Evolutionary conservation across 2,888 invertebrate genomes (phyloP).

Genomic region (Ellobium chinense): DNA sequence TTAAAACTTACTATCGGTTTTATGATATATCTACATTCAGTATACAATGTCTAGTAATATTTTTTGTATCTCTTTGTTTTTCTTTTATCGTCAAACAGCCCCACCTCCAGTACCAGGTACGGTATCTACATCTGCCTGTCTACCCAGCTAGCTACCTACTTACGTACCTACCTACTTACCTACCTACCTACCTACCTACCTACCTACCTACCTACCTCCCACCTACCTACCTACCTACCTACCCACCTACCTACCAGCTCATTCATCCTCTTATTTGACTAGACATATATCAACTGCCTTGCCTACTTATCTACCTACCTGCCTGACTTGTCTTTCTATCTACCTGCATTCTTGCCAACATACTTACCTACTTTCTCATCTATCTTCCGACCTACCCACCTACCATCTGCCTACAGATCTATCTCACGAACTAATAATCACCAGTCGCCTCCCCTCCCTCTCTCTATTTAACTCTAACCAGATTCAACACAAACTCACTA

Average conservation of each 20-base stretch:
- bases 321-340: neutral
- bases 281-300: neutral
- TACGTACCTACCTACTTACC: neutral
- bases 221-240: neutral
- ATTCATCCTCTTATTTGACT: neutral
- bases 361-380: too few relatives aligned
- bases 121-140: neutral
- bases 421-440: too few relatives aligned
- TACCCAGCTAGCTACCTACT: neutral
- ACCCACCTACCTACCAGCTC: neutral
- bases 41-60: neutral
- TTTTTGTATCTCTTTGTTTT: neutral
- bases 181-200: neutral
- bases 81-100: neutral
- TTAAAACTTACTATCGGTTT: neutral
- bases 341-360: too few relatives aligned
- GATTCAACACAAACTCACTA: too few relatives aligned
- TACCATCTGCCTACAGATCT: too few relatives aligned
- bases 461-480: too few relatives aligned
- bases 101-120: constrained; percentile 40
- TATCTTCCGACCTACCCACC: too few relatives aligned
- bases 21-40: neutral
- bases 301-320: too few relatives aligned
- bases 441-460: too few relatives aligned
- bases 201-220: neutral